Conservation (phyloP, 2,113 vertebrate species). For the Nicator chloris region DNA sequence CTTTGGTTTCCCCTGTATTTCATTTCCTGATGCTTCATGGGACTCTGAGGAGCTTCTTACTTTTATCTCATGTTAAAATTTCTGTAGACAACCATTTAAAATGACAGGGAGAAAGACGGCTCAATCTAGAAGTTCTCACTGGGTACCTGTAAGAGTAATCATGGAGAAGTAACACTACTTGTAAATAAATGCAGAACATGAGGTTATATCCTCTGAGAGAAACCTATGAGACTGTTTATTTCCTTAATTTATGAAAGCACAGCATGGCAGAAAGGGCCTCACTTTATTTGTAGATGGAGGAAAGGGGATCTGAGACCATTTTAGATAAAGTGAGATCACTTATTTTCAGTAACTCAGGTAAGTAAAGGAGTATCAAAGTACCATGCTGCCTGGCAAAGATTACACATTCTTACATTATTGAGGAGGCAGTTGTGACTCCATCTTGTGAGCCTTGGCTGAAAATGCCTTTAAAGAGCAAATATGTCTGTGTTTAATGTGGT, state of each 20-base stretch:
- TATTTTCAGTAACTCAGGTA: background rate
- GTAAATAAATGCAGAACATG: background rate
- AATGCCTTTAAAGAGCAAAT: conserved; percentile 20
- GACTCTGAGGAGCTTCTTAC: background rate
- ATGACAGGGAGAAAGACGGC: background rate
- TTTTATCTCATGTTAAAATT: background rate
- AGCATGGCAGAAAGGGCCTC: background rate
- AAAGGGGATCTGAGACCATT: background rate
- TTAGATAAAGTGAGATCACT: background rate
- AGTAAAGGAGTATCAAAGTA: background rate
- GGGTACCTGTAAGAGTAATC: background rate
- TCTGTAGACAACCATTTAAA: background rate
- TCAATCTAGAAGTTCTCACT: background rate
- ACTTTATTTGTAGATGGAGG: background rate
- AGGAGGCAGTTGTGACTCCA: background rate
- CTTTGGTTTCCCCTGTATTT: background rate
- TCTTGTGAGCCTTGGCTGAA: background rate
- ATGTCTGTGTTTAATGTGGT: background rate
- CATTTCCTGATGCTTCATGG: background rate
- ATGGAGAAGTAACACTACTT: background rate
- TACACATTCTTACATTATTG: background rate
- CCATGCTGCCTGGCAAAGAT: background rate
- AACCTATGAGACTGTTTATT: background rate
- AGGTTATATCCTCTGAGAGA: background rate
- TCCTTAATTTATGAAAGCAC: background rate